Base-by-base conservation (phyloP, 2,113 vertebrate species). In the Peromyscus maniculatus region DNA sequence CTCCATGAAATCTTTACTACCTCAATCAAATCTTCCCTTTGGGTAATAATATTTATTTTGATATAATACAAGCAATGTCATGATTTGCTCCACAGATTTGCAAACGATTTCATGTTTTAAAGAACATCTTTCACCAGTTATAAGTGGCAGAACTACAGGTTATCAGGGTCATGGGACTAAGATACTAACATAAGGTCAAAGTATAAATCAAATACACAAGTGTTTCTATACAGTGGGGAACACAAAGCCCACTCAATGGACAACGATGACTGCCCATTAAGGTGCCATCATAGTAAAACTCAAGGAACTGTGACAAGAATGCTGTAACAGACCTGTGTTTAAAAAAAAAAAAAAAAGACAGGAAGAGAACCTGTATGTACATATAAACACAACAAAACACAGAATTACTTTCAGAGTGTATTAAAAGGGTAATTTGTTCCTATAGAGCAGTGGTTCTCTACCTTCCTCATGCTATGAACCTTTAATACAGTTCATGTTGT, bases 161-260 rank as follows among this genome's bases (percentile, higher is more conserved):
- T 52, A 87, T n/a, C 86, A 49, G 4, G 62, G 52, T 15, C 67
- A 89, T 77, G 49, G 46, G 19, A 4, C 43, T 3, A 74, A 90
- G 66, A 13, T 22, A 59, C n/a, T 39, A 67, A 67, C 11, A 36
- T 19, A 62, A 91, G 7, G 10, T 7, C 5, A 71, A 77, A 17
- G 17, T 46, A 69, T 19, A 93, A 87, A 88, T 52, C n/a, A 96
- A 95, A 89, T 59, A 74, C 75, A 91, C n/a, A 19, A 69, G 46
- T n/a, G 8, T 74, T 33, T 64, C 79, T 66, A 88, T 1, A 52
- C 8, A 64, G 5, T 52, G 10, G 46, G 5, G 9, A 55, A 88
- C 36, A 94, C 5, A 87, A 7, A 78, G 49, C 62, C 89, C 22
- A 77, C 2, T 69, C 67, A 74, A 13, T 36, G 21, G 26, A 21